Evolutionary conservation across 2,797 vertebrate genomes (phyloP), one percentile per base, ranked within the genome.

Genomic region (Melanotaenia nigrans): DNA sequence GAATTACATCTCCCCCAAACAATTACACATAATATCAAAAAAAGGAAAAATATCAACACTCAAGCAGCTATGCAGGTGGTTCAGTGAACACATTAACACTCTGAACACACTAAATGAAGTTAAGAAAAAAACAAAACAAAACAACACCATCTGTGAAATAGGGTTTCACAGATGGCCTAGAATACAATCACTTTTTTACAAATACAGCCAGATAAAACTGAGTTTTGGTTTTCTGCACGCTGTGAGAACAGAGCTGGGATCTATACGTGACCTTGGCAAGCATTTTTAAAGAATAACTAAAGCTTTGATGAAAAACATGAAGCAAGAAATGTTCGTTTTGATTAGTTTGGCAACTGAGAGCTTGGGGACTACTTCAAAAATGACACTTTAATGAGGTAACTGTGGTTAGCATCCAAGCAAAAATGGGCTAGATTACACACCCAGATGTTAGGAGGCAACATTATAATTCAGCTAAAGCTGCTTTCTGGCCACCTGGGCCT

Each of bases 21-120:
- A 28, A 24, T 54, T 54, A 25, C 13, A 16, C 53, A 24, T 24
- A 3, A 54, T 20, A 45, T 20, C 8, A 28, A 54, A 54, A 54
- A 25, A 25, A 5, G 13, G 9, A 60, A 72, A 75, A 38, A 61
- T 58, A 33, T 32, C 18, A 53, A 63, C 32, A 56, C 53, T 28
- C 33, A 47, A 36, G 9, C 51, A 35, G 42, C 33, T 40, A 30
- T 18, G 67, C 49, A 67, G 64, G 79, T 65, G 69, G 56, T 77
- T 76, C 32, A 57, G 56, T 35, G 54, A 77, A 82, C 51, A 78
- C 65, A 71, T 55, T 42, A 65, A 13, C 28, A 62, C 20, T 66
- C 6, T 14, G 38, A 72, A 62, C 25, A 68, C 30, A 38, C 9
- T 33, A 54, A 55, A 45, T 45, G 42, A 45, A 85, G 18, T n/a